Conservation (phyloP, 2,888 invertebrate genomes). For the Fabriciana adippe region DNA sequence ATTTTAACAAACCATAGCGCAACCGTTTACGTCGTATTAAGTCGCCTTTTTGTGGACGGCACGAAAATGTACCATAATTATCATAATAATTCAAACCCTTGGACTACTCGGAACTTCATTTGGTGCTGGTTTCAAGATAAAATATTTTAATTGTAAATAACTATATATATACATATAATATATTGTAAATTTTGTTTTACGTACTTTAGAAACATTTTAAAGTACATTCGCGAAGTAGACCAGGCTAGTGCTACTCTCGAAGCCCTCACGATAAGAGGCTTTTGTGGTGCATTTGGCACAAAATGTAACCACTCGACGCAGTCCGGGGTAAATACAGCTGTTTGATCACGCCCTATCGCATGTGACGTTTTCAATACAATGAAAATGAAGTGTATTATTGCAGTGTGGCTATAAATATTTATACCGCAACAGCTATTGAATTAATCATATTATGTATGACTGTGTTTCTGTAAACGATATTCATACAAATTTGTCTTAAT, state of each 20-base stretch:
- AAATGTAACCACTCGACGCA: conserved; percentile 16
- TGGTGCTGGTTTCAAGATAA: background rate
- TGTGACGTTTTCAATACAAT: conserved; percentile 7
- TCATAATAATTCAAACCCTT: conserved; percentile 12
- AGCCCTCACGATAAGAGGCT: conserved; percentile 31
- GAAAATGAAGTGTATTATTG: conserved; percentile 6
- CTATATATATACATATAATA: no score
- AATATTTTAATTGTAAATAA: background rate
- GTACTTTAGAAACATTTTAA: conserved; percentile 15
- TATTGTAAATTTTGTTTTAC: background rate
- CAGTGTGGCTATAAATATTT: conserved; percentile 19
- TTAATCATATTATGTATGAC: background rate
- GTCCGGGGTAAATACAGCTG: conserved; percentile 32
- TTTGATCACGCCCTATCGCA: conserved; percentile 7
- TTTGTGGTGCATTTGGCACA: conserved; percentile 38
- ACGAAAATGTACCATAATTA: conserved; percentile 21
- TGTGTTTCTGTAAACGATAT: background rate
- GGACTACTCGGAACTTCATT: background rate
- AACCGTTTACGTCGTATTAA: conserved; percentile 44
- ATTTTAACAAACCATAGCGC: conserved; percentile 74
- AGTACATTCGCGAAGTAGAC: conserved; percentile 29
- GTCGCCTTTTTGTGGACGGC: conserved; percentile 26
- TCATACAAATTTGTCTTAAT: background rate
- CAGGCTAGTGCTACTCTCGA: conserved; percentile 26
- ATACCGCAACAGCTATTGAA: conserved; percentile 1